A percentile compares a stretch with the other conserved stretches of the same genome.
These are phyloP conservation scores for Syrphus vitripennis DNA, from an alignment of 2,888 invertebrate species.

Conservation along the genomic window DNA sequence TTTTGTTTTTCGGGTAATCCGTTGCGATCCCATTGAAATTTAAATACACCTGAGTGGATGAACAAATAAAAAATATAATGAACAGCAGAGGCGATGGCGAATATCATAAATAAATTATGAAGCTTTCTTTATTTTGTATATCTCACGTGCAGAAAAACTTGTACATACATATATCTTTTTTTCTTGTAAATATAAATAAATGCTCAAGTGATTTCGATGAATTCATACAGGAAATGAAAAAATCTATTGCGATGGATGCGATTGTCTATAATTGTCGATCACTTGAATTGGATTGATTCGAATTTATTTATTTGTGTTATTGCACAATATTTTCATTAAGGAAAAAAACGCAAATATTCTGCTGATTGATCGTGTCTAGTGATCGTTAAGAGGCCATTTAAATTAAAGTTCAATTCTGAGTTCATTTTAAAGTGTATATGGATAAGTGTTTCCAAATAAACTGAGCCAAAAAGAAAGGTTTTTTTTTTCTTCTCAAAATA, in stretches of 20 bases:
- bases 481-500: not conserved
- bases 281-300: slow-evolving; percentile 44
- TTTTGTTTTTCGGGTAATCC: not conserved
- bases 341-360: slow-evolving; percentile 23
- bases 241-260: not conserved
- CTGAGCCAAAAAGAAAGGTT: slow-evolving; percentile 20
- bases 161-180: not conserved
- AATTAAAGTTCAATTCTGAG: slow-evolving; percentile 1
- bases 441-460: not conserved
- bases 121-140: not conserved
- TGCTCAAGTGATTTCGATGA: slow-evolving; percentile 32
- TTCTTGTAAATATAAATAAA: not conserved
- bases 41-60: slow-evolving; percentile 47
- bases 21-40: slow-evolving; percentile 18
- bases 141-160: not conserved
- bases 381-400: not conserved
- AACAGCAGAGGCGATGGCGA: not conserved
- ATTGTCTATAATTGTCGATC: slow-evolving; percentile 17
- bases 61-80: not conserved
- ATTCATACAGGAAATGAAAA: slow-evolving; percentile 34
- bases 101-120: slow-evolving; percentile 24
- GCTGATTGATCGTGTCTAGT: slow-evolving; percentile 19
- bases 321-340: not conserved
- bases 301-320: slow-evolving; percentile 8
- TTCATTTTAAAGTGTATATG: not conserved